phyloP scores from a whole-genome alignment of 1,140 invertebrate species.

The Theocolax elegans region DNA sequence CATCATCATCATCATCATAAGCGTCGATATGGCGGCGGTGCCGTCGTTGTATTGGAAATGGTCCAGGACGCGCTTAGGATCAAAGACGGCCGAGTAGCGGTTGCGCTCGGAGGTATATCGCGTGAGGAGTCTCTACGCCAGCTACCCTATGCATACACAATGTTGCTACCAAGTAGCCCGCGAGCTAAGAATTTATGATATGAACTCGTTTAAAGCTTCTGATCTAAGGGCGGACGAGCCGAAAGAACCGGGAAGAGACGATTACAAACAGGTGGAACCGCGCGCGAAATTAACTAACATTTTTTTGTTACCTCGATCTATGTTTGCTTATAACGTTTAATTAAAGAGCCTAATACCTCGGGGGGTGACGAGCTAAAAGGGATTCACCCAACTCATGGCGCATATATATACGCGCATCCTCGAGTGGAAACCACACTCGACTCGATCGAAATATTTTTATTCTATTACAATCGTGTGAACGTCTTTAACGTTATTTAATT shows the following conservation, averaged over 20 bases:
- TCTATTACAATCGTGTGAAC: too few relatives aligned
- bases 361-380: not conserved
- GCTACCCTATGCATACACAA: conserved; percentile 67
- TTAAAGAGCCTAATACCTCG: conserved; percentile 5
- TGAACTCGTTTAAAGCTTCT: conserved; percentile 59
- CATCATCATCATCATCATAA: conserved; percentile 42
- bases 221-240: not conserved
- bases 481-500: too few relatives aligned
- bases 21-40: conserved; percentile 36
- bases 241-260: not conserved
- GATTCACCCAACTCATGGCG: too few relatives aligned
- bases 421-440: too few relatives aligned
- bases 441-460: too few relatives aligned
- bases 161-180: conserved; percentile 59
- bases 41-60: conserved; percentile 43
- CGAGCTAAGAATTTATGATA: conserved; percentile 62
- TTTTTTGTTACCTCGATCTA: conserved; percentile 20
- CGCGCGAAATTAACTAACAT: conserved; percentile 18
- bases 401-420: too few relatives aligned
- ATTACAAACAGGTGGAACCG: conserved; percentile 29
- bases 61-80: conserved; percentile 56
- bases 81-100: conserved; percentile 60
- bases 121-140: too few relatives aligned
- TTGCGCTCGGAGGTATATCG: conserved; percentile 57
- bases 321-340: conserved; percentile 38